phyloP scores from a whole-genome alignment of 1,140 invertebrate species.

The Aleiodes sp. region DNA sequence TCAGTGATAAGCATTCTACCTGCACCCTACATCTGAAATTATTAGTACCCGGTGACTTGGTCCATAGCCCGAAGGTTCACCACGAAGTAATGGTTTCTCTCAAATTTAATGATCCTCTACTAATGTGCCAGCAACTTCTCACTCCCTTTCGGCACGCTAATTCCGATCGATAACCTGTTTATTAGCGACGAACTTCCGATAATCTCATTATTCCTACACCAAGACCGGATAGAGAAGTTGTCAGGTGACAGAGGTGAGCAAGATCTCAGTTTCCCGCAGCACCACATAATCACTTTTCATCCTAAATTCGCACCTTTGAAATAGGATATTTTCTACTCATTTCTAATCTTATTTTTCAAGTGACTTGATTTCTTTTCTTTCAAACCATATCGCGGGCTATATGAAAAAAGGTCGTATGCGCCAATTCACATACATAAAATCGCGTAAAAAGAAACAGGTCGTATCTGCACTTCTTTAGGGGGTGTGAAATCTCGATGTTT shows the following conservation, averaged over 20 bases:
- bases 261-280: constrained; percentile 18
- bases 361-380: too few relatives aligned
- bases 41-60: not conserved
- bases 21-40: too few relatives aligned
- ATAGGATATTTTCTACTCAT: too few relatives aligned
- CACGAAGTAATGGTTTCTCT: not conserved
- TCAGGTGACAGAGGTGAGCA: constrained; percentile 27
- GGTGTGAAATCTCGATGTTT: too few relatives aligned
- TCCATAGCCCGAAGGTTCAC: not conserved
- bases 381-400: too few relatives aligned
- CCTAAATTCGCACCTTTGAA: not conserved
- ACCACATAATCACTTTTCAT: not conserved
- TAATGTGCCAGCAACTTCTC: constrained; percentile 7
- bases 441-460: too few relatives aligned
- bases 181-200: constrained; percentile 54
- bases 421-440: too few relatives aligned
- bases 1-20: too few relatives aligned
- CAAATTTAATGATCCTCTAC: constrained; percentile 27
- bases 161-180: constrained; percentile 53
- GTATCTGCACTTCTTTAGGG: too few relatives aligned
- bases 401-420: too few relatives aligned
- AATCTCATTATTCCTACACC: constrained; percentile 50
- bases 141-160: constrained; percentile 23
- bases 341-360: too few relatives aligned
- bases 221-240: constrained; percentile 15